Conservation (phyloP, 2,113 vertebrate species). For the Laticauda colubrina region DNA sequence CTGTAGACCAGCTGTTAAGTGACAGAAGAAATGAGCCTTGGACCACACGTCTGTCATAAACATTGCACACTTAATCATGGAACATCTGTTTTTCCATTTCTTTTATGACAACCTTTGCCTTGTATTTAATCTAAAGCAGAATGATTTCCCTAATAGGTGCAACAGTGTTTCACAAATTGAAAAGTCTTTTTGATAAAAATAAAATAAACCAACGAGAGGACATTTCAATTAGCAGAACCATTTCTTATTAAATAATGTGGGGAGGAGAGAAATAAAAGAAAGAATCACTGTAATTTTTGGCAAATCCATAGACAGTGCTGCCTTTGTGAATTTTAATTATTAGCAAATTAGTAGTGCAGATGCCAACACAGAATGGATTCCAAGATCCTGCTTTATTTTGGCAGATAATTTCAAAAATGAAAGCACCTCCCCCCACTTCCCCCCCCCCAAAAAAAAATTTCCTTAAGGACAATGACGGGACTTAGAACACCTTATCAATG, state of each 20-base stretch:
- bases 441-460: neutral
- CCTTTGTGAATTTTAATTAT: conserved; percentile 53
- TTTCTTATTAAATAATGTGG: conserved; percentile 16
- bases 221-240: conserved; percentile 53
- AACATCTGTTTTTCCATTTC: conserved; percentile 66
- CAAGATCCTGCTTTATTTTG: conserved; percentile 25
- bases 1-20: conserved; percentile 63
- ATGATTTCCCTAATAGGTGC: conserved; percentile 56
- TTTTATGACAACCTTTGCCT: conserved; percentile 50
- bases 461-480: neutral
- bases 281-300: conserved; percentile 20
- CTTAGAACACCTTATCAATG: neutral
- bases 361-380: conserved; percentile 19
- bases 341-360: conserved; percentile 40
- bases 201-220: conserved; percentile 45
- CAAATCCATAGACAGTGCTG: conserved; percentile 39
- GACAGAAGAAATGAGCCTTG: conserved; percentile 61
- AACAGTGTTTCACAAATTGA: conserved; percentile 56
- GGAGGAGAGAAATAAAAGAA: neutral
- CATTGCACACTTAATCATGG: conserved; percentile 59
- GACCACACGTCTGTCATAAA: conserved; percentile 66
- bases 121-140: conserved; percentile 52
- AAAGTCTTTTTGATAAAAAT: conserved; percentile 58
- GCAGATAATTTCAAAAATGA: neutral
- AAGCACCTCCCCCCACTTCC: fast-evolving